Evolutionary conservation across 2,797 vertebrate species (phyloP), one percentile per base, ranked within the genome.

Genomic region (Atherinosoma microstoma): DNA sequence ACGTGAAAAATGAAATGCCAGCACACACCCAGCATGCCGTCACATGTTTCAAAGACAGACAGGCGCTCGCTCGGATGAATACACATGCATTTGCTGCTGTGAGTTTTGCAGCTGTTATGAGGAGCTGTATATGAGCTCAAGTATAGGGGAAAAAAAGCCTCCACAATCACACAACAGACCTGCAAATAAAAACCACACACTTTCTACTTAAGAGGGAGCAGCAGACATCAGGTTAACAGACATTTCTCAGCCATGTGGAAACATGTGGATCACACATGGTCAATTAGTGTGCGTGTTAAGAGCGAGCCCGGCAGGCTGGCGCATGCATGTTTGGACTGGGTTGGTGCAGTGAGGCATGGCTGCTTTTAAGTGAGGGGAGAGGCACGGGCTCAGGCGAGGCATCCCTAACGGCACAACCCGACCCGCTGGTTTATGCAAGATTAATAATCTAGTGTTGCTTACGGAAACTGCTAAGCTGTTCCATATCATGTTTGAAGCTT

Each of bases 261-360:
- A 78, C 73, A 65, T 54, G 61, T 34, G 51, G 36, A 70, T 67
- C 63, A 61, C 68, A 65, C 56, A 68, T 9, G 65, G 53, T 57
- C 58, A 64, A 78, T 88, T 87, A 90, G 80, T 79, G 82, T 70
- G 85, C 70, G 47, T 77, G 83, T 87, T 84, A 87, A 36, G 75
- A 64, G 66, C 54, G 78, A 67, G 63, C 67, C 73, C 58, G 32
- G 76, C 71, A 64, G 78, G 75, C 73, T 63, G 71, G 58, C 80
- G 60, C 92, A 92, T 94, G 94, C 92, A 87, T 82, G 88, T 87
- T 76, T 82, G 79, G 79, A 73, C 64, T 60, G 67, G 75, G 83
- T 42, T 70, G 78, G 71, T 58, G 82, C 64, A 51, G 80, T 64
- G 60, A 69, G 82, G 81, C 0, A 79, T 53, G 84, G 85, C 64